Conservation (phyloP, 2,797 vertebrate genomes). For the Clarias platycephalus region DNA sequence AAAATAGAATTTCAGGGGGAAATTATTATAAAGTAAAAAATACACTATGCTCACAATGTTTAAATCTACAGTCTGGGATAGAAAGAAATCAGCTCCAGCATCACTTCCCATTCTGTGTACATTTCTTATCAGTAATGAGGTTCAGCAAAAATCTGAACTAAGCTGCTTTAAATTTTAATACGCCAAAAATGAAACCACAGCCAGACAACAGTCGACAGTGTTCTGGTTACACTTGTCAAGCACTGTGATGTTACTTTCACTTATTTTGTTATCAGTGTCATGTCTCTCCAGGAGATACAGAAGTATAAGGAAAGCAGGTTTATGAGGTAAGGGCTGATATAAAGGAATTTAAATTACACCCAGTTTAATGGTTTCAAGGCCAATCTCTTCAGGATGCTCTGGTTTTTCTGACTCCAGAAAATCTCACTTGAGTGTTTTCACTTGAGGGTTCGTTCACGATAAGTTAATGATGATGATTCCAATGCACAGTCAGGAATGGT, state of each 20-base stretch:
- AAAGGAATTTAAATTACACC: constrained; percentile 8
- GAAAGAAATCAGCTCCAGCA: neutral
- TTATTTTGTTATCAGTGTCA: neutral
- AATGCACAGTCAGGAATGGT: constrained; percentile 6
- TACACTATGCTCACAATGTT: neutral
- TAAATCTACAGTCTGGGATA: neutral
- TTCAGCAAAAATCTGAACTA: neutral
- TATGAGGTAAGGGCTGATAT: neutral
- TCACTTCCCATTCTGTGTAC: neutral
- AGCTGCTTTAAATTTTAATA: neutral
- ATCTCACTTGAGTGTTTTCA: constrained; percentile 11
- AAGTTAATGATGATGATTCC: neutral
- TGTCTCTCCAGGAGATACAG: neutral
- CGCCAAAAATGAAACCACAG: neutral
- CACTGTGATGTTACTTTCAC: neutral
- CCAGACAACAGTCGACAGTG: neutral
- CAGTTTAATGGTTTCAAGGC: constrained; percentile 31
- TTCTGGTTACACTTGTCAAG: neutral
- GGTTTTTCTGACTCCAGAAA: constrained; percentile 15
- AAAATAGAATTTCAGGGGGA: too few relatives aligned
- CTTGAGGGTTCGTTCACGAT: neutral
- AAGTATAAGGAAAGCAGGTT: neutral
- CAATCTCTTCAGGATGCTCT: constrained; percentile 22
- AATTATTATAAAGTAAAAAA: neutral
- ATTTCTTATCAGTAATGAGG: neutral